Base-by-base conservation (phyloP, 2,888 invertebrate genomes). In the Drosophila demipolita region DNA sequence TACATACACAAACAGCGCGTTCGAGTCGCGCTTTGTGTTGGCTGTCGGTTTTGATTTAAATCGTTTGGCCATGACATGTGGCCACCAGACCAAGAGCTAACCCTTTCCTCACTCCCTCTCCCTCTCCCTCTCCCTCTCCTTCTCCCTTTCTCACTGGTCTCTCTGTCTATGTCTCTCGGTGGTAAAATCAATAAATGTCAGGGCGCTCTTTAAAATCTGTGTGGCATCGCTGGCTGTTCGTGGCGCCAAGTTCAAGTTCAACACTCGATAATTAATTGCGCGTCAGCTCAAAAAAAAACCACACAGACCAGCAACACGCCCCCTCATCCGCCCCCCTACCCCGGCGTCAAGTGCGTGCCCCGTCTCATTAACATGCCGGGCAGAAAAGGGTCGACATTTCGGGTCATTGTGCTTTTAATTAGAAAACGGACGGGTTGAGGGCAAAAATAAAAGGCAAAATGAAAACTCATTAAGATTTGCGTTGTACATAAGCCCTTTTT, bases 381-480 rank as follows among this genome's bases (percentile, higher is more conserved):
- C 29, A 29, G 55, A 73, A 78, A 80, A 55, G 55, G 55, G 38
- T 38, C 55, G 55, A 12, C 54, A 26, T 36, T 23, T 38, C 36
- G 38, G 86, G 87, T 87, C 87, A 87, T 84, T 89, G 87, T 89
- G 87, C 87, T 89, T 89, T 87, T 87, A 87, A 87, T 87, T 90
- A 89, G 72, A 80, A 82, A 87, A 66, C 71, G 59, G 62, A 71
- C 54, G 55, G 32, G 59, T 55, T 63, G 55, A 62, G 35, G 55
- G 71, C 65, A 49, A 49, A 76, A 70, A 69, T 67, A 73, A 79
- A 26, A 4, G 15, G 15, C 8, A 8, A 61, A 66, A 53, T 54
- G 38, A 66, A 67, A 87, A 89, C 90, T 90, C 87, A 87, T 87
- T 87, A 90, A 89, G 87, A 90, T 84, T 77, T 80, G 32, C 67